phyloP scores from a whole-genome alignment of 2,797 vertebrate genomes.

The Esox lucius region DNA sequence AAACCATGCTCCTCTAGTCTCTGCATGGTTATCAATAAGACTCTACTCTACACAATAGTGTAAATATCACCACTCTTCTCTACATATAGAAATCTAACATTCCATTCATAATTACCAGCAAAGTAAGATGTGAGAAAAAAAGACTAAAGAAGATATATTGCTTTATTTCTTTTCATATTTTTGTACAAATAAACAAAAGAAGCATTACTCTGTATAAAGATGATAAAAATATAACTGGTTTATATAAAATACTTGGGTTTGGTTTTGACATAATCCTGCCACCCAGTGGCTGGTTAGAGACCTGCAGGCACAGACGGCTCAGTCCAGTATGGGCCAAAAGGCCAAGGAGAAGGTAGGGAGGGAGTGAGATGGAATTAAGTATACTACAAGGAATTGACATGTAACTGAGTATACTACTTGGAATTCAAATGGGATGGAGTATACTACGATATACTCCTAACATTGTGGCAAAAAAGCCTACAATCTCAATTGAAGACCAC shows the following conservation, averaged over 20 bases:
- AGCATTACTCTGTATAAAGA: slow-evolving; percentile 70
- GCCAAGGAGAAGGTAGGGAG: slow-evolving; percentile 4
- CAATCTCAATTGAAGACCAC: neutral
- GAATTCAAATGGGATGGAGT: too few species aligned
- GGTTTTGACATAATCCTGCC: slow-evolving; percentile 70
- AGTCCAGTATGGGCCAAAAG: slow-evolving; percentile 60
- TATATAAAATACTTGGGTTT: slow-evolving; percentile 64
- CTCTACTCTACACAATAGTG: too few species aligned
- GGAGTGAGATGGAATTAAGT: slow-evolving; percentile 24
- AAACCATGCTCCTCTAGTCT: too few species aligned
- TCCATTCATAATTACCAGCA: neutral
- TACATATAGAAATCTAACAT: too few species aligned
- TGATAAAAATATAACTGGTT: slow-evolving; percentile 67
- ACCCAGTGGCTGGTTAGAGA: slow-evolving; percentile 76
- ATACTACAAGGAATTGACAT: neutral
- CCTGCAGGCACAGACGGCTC: slow-evolving; percentile 50
- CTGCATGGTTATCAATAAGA: too few species aligned
- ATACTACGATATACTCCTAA: neutral
- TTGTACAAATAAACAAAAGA: slow-evolving; percentile 72
- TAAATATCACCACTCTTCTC: too few species aligned
- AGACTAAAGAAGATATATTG: slow-evolving; percentile 58
- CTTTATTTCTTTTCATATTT: slow-evolving; percentile 73
- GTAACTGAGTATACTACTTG: neutral
- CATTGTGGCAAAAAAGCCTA: neutral
- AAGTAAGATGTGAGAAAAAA: neutral